phyloP scores from a whole-genome alignment of 2,888 invertebrate species.

The Nowickia ferox region DNA sequence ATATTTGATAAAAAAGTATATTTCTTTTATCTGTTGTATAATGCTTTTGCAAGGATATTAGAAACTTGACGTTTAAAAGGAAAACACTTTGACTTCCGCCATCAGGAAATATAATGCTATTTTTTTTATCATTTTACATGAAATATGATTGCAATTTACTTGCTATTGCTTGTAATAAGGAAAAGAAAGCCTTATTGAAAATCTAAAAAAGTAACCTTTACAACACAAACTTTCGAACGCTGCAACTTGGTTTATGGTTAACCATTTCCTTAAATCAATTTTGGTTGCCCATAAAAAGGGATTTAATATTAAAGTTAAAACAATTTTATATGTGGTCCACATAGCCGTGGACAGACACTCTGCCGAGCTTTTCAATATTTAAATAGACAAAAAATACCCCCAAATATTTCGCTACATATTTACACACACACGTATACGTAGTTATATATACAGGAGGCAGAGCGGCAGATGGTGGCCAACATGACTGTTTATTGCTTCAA shows the following conservation, averaged over 20 bases:
- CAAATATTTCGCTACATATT: not conserved
- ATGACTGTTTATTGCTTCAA: conserved; percentile 48
- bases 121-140: conserved; percentile 62
- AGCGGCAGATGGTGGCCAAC: conserved; percentile 57
- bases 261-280: conserved; percentile 50
- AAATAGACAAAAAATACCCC: conserved; percentile 20
- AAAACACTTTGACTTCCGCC: conserved; percentile 55
- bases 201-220: not conserved
- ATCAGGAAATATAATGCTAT: conserved; percentile 56
- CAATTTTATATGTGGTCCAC: conserved; percentile 7
- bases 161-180: conserved; percentile 6
- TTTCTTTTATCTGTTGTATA: conserved; percentile 1
- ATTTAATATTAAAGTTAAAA: conserved; percentile 72
- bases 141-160: conserved; percentile 51
- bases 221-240: conserved; percentile 2
- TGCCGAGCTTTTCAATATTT: conserved; percentile 52
- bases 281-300: conserved; percentile 75
- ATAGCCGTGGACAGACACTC: not conserved
- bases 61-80: conserved; percentile 21
- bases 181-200: not conserved
- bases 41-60: conserved; percentile 43
- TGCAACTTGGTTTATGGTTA: conserved; percentile 20
- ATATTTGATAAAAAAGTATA: not conserved
- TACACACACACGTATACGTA: not conserved
- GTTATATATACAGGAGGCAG: not conserved